Evolutionary conservation across 2,797 vertebrate species (phyloP), one percentile per base, ranked within the genome.

Genomic region (Fundulus diaphanus): DNA sequence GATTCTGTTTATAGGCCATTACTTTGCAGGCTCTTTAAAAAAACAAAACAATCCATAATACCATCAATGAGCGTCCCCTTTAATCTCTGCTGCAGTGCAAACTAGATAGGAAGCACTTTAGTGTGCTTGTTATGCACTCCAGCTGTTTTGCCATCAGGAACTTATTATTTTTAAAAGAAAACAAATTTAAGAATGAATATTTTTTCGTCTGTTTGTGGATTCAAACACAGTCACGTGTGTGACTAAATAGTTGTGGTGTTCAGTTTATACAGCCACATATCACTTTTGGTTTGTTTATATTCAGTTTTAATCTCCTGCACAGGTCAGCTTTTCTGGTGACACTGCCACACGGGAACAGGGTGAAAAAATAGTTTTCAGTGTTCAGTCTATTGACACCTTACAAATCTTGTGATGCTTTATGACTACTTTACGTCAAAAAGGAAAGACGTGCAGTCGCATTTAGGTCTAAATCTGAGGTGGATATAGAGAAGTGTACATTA

Each of bases 331-430:
- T 46, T 15, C 7, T 46, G 7, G 7, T 18, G 5, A 18, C 51
- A 22, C 7, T 24, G 51, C 51, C 7, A n/a, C n/a, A n/a, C n/a
- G n/a, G n/a, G n/a, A n/a, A n/a, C n/a, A n/a, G n/a, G n/a, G n/a
- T n/a, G 7, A n/a, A 52, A 52, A 52, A 7, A 1, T 12, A n/a
- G 48, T 49, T 54, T 24, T 3, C 6, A 8, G 6, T n/a, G 22
- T 33, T 77, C 5, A 49, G 29, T 8, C 42, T 66, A 15, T 12
- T 48, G 42, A 52, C 3, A 29, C 56, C 33, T 46, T 16, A 49
- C 1, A 82, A 35, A 82, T 54, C 73, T 63, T 27, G 70, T 40
- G 78, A 77, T 74, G 7, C 22, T 11, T 5, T 24, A 70, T 80
- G 31, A 74, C 73, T 54, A n/a, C n/a, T n/a, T n/a, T n/a, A n/a